These are phyloP conservation scores for Etheostoma nigrum DNA, from an alignment of 2,797 vertebrate genomes.

Conservation along the genomic window DNA sequence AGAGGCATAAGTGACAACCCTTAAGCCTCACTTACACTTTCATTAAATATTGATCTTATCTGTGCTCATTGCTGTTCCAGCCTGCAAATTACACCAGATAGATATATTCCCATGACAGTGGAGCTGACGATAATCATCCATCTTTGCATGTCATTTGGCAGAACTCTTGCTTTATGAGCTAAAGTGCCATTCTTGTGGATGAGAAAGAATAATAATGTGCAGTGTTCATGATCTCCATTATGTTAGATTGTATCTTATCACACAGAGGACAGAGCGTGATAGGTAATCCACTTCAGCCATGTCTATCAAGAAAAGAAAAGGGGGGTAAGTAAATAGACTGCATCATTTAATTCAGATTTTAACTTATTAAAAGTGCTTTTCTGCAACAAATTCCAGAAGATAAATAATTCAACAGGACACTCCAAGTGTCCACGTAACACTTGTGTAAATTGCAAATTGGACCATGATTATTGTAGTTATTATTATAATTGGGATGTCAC, in stretches of 20 bases:
- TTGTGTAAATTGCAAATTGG: background rate
- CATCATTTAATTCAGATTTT: conserved; percentile 50
- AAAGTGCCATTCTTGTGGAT: conserved; percentile 72
- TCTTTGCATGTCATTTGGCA: conserved; percentile 78
- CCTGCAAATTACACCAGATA: conserved; percentile 78
- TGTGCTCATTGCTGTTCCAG: conserved; percentile 71
- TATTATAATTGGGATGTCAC: background rate
- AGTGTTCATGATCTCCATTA: conserved; percentile 71
- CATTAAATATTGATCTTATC: conserved; percentile 84
- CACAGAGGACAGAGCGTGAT: conserved; percentile 57
- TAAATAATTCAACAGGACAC: background rate
- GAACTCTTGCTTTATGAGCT: conserved; percentile 82
- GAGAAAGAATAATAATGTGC: conserved; percentile 78
- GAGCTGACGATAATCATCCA: conserved; percentile 75
- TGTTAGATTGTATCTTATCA: conserved; percentile 72
- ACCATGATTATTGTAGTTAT: background rate
- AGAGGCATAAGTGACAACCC: conserved; percentile 77
- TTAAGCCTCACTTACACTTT: conserved; percentile 82
- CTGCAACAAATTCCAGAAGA: conserved; percentile 11
- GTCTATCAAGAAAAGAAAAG: conserved; percentile 40
- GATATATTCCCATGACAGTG: conserved; percentile 82
- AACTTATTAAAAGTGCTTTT: conserved; percentile 18
- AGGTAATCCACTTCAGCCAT: conserved; percentile 68
- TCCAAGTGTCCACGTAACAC: background rate
- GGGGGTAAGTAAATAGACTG: conserved; percentile 15